Evolutionary conservation across 1,140 invertebrate species (phyloP).

Genomic region (Drosophila prosaltans): DNA sequence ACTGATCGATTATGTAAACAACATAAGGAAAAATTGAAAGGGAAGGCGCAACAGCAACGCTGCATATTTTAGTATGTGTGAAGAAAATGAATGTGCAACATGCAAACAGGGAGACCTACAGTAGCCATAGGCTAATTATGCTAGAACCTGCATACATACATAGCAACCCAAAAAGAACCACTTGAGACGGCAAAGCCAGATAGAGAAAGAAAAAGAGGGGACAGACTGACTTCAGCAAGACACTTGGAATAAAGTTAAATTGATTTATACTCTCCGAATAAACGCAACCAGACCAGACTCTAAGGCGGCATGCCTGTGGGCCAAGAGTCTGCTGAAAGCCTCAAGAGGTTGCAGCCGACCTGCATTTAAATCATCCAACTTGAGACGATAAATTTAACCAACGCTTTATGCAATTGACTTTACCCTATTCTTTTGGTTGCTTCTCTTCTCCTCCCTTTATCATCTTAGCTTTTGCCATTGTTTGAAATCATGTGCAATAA

Average conservation of each 20-base stretch:
- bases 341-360: constrained; percentile 40
- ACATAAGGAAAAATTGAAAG: neutral
- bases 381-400: constrained; percentile 17
- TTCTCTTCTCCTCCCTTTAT: neutral
- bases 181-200: constrained; percentile 30
- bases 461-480: constrained; percentile 23
- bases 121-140: constrained; percentile 73
- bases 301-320: constrained; percentile 29
- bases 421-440: neutral
- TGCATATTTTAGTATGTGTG: constrained; percentile 73
- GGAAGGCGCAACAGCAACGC: constrained; percentile 30
- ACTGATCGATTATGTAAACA: constrained; percentile 73
- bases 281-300: constrained; percentile 56
- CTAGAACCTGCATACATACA: constrained; percentile 22
- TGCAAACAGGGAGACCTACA: constrained; percentile 50
- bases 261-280: constrained; percentile 63
- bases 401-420: constrained; percentile 26
- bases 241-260: constrained; percentile 65
- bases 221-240: constrained; percentile 60
- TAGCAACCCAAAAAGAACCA: constrained; percentile 22
- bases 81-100: constrained; percentile 70
- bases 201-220: neutral
- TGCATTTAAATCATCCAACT: constrained; percentile 11
- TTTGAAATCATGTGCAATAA: constrained; percentile 26
- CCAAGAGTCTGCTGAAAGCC: constrained; percentile 57